phyloP scores from a whole-genome alignment of 1,140 invertebrate genomes.

The Drosophila orosa region DNA sequence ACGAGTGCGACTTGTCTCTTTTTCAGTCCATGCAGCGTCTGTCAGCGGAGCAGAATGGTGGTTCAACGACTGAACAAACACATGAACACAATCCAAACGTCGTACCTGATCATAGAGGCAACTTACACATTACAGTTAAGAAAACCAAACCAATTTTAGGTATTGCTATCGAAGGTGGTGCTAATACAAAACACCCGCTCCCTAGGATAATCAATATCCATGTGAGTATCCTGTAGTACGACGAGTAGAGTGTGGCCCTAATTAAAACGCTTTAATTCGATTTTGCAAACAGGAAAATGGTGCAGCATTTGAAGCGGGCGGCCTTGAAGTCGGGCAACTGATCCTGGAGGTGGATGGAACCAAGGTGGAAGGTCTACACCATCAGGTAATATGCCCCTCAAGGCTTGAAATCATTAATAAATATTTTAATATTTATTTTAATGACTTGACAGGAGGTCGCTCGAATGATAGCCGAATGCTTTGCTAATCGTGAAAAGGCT shows the following conservation, averaged over 20 bases:
- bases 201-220: constrained; percentile 98
- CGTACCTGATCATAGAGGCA: constrained; percentile 92
- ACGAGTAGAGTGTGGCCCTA: not conserved
- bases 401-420: no score
- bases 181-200: constrained; percentile 96
- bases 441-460: constrained; percentile 91
- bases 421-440: not conserved
- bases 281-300: constrained; percentile 91
- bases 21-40: constrained; percentile 90
- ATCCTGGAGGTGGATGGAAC: constrained; percentile 96
- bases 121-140: constrained; percentile 93
- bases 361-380: constrained; percentile 92
- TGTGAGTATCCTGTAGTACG: constrained; percentile 85
- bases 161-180: constrained; percentile 98
- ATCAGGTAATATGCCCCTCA: constrained; percentile 84
- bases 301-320: constrained; percentile 95
- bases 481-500: constrained; percentile 91
- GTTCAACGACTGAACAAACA: constrained; percentile 86
- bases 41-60: constrained; percentile 86
- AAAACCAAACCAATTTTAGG: constrained; percentile 97
- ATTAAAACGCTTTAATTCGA: not conserved
- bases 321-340: constrained; percentile 95
- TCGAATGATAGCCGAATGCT: constrained; percentile 94
- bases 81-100: constrained; percentile 88
- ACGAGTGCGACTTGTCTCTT: constrained; percentile 77